Percentiles rank a stretch among this genome's conserved stretches.
phyloP scores from a whole-genome alignment of 35 echinoderm and acorn worm species.

The Apostichopus parvimensis region DNA sequence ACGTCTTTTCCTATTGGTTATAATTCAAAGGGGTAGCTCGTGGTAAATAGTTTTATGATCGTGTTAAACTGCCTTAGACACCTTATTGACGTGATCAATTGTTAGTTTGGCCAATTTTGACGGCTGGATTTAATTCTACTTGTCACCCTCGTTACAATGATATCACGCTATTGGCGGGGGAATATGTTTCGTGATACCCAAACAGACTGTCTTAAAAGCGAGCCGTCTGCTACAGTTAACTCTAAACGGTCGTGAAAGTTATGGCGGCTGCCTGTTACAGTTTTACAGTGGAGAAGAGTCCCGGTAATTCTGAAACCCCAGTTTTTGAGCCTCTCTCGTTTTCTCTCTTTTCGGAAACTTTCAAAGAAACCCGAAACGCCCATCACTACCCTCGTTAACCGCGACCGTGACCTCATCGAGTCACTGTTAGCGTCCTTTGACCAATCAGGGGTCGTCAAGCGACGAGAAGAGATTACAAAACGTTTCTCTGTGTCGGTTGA shows the following conservation, averaged over 20 bases:
- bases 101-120: conserved; percentile 31
- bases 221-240: not conserved
- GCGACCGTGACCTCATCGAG: conserved; percentile 15
- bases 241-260: too few relatives aligned
- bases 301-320: not conserved
- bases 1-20: too few relatives aligned
- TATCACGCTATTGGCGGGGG: conserved; percentile 42
- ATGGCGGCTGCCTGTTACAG: too few relatives aligned
- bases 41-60: too few relatives aligned
- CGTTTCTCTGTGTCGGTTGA: conserved; percentile 3
- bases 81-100: not conserved
- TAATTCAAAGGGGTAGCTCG: too few relatives aligned
- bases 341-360: conserved; percentile 13
- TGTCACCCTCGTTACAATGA: not conserved
- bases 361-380: conserved; percentile 28
- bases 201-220: not conserved
- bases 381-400: conserved; percentile 10
- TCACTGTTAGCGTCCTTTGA: not conserved
- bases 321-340: not conserved
- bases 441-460: not conserved
- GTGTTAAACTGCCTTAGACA: too few relatives aligned
- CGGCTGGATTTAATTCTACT: not conserved
- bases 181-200: not conserved
- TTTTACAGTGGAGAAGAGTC: too few relatives aligned
- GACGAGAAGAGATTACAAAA: not conserved